These are phyloP conservation scores for Pherbina coryleti DNA, from an alignment of 2,888 invertebrate species.

Conservation along the genomic window DNA sequence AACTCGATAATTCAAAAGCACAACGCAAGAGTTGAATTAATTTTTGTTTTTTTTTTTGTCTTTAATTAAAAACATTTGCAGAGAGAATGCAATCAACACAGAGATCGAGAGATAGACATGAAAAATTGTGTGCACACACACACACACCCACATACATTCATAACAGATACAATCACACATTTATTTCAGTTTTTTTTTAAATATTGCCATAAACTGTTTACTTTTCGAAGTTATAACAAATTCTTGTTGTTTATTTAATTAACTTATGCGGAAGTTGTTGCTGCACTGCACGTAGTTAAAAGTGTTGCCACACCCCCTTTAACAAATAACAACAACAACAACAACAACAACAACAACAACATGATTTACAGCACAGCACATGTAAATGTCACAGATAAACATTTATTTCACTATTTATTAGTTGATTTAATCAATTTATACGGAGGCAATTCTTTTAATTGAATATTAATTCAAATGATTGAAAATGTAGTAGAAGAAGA, in stretches of 20 bases:
- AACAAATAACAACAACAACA: too few species aligned
- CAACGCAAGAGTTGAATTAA: background rate
- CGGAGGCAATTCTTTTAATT: background rate
- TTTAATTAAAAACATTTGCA: conserved; percentile 6
- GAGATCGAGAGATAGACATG: background rate
- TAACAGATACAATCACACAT: too few species aligned
- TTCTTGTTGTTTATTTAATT: too few species aligned
- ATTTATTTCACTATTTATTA: conserved; percentile 15
- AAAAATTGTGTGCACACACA: background rate
- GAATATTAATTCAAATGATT: background rate
- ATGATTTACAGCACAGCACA: background rate
- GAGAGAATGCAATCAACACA: background rate
- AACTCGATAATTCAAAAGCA: background rate
- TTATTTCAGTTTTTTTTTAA: too few species aligned
- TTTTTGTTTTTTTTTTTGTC: background rate
- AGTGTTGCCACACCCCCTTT: background rate
- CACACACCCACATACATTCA: too few species aligned
- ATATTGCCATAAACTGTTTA: too few species aligned
- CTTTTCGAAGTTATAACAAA: too few species aligned
- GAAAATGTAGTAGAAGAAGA: too few species aligned
- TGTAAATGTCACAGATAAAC: conserved; percentile 16
- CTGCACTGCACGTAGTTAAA: background rate
- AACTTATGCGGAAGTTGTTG: background rate
- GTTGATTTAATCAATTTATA: background rate
- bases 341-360: background rate